Evolutionary conservation across 2,797 vertebrate genomes (phyloP), one percentile per base, ranked within the genome.

Genomic region (Lagocephalus sceleratus): DNA sequence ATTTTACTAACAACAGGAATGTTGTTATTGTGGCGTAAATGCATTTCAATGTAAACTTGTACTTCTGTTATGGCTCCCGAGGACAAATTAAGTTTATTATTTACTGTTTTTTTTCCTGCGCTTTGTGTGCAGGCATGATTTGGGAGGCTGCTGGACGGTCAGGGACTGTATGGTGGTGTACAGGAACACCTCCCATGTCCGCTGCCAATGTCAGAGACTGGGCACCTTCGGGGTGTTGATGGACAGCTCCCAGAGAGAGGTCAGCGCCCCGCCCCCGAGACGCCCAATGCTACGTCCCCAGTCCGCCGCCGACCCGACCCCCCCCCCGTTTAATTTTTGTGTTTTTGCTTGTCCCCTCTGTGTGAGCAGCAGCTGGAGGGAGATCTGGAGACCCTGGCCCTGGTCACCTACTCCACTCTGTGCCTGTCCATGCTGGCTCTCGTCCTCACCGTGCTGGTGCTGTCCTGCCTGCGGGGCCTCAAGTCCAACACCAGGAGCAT

Each of bases 231-330:
- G 94, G 0, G 93, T 99, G 40, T 88, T 99, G 56, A 99, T 99
- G 97, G 97, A 99, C 84, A 97, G 93, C 69, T 99, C 97, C 0
- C 95, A 98, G 21, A 90, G 97, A 88, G 97, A 99, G 94, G 97
- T 98, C 63, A 84, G 68, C 29, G 1, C 5, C 44, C 44, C 16
- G 20, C 57, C 62, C 7, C 29, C 12, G 32, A 35, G 32, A 10
- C 5, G 32, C 11, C 12, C 32, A 2, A 10, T 10, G 8, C 4
- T 10, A 35, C 14, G 3, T 35, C 32, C 12, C 3, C 3, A 35
- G 5, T 35, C 32, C 32, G 14, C n/a, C n/a, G n/a, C n/a, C n/a
- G 32, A 14, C 1, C n/a, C 1, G 1, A 40, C 16, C 16, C 39
- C 8, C 3, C 23, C 38, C 11, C 32, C 23, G 15, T 42, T 25